Evolutionary conservation across 1,140 invertebrate species (phyloP).

Genomic region (Eriosoma lanigerum): DNA sequence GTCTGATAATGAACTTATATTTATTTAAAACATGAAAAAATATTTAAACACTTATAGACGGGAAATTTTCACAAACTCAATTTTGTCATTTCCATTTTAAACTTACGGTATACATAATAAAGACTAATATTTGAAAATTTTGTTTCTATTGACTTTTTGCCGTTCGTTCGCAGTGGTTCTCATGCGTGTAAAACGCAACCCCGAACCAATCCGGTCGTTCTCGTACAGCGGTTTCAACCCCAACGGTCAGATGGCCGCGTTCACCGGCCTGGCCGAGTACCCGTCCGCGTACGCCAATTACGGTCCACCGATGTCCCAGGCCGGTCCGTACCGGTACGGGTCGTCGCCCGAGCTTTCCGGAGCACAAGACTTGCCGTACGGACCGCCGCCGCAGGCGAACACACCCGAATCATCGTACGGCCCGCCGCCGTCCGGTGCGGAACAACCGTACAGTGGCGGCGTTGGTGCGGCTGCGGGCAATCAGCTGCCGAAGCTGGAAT

Average conservation of each 20-base stretch:
- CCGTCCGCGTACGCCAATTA: constrained; percentile 17
- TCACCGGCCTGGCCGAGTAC: constrained; percentile 52
- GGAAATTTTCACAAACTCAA: no score
- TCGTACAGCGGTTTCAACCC: constrained; percentile 56
- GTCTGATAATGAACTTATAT: no score
- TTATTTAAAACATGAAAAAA: no score
- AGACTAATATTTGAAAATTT: neutral
- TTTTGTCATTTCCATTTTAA: no score
- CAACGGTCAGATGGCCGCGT: constrained; percentile 54
- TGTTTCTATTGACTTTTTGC: neutral
- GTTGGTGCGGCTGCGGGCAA: neutral
- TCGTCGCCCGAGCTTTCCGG: neutral
- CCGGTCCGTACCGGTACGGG: neutral
- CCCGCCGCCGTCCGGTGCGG: constrained; percentile 31
- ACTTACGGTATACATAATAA: no score
- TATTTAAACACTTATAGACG: no score
- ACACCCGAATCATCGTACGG: neutral
- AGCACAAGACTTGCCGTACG: neutral
- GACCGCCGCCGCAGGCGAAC: neutral
- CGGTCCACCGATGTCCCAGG: neutral
- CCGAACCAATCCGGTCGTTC: constrained; percentile 51
- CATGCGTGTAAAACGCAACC: constrained; percentile 50
- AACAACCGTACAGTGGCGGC: neutral
- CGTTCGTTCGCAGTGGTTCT: constrained; percentile 17
- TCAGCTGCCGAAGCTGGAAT: neutral